Evolutionary conservation across 35 echinoderm and acorn worm genomes (phyloP).

Genomic region (Patiria miniata): DNA sequence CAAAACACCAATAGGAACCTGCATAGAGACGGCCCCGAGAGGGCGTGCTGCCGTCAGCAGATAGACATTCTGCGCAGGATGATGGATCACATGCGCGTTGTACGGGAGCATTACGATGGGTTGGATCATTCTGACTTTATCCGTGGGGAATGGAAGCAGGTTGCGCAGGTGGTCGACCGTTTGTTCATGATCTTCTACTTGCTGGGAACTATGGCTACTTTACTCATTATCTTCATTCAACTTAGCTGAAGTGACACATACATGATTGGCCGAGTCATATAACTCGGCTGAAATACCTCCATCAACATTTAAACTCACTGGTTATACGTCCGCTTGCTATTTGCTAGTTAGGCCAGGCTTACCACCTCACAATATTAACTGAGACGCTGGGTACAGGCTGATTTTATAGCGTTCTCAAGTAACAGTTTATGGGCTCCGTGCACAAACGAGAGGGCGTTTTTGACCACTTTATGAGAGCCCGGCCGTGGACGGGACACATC

Average conservation of each 20-base stretch:
- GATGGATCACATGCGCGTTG: constrained; percentile 53
- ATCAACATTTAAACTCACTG: too few relatives aligned
- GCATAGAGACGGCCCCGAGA: constrained; percentile 36
- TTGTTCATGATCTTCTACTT: constrained; percentile 91
- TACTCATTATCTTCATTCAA: constrained; percentile 56
- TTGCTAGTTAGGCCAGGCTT: too few relatives aligned
- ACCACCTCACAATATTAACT: too few relatives aligned
- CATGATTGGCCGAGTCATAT: too few relatives aligned
- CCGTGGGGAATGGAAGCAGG: constrained; percentile 84
- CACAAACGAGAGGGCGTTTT: too few relatives aligned
- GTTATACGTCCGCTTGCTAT: too few relatives aligned
- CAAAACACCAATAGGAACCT: constrained; percentile 34
- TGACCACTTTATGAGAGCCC: too few relatives aligned
- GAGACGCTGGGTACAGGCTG: too few relatives aligned
- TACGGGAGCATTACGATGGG: constrained; percentile 69
- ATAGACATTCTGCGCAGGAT: constrained; percentile 59
- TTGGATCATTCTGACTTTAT: constrained; percentile 56
- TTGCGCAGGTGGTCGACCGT: constrained; percentile 85
- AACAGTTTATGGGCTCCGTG: too few relatives aligned
- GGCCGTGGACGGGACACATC: too few relatives aligned
- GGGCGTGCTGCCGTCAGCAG: constrained; percentile 36
- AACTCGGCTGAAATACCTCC: too few relatives aligned
- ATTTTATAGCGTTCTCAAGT: too few relatives aligned
- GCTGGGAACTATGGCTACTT: constrained; percentile 54
- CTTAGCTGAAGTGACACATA: not conserved